These are phyloP conservation scores for Odontamblyopus rebecca DNA, from an alignment of 2,797 vertebrate species.

Conservation along the genomic window DNA sequence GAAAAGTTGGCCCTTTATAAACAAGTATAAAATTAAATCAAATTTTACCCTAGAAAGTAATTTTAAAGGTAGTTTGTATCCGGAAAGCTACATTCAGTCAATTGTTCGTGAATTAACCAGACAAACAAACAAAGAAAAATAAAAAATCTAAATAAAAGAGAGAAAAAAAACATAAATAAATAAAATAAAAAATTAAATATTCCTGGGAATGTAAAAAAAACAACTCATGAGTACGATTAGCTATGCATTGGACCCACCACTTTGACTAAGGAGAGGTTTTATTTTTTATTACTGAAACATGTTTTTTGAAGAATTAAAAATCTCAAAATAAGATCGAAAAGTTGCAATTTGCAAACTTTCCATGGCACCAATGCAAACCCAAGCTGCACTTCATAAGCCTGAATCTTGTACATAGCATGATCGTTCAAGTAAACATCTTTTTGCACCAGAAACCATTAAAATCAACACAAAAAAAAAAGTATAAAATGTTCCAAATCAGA, in stretches of 20 bases:
- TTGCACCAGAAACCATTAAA: not conserved
- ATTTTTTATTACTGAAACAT: not conserved
- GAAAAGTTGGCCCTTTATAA: slow-evolving; percentile 4
- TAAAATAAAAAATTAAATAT: not conserved
- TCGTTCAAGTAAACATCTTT: too few relatives aligned
- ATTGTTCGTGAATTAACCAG: slow-evolving; percentile 5
- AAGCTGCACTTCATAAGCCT: not conserved
- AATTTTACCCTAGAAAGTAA: slow-evolving; percentile 1
- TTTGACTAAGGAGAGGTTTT: not conserved
- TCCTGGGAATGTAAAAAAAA: slow-evolving; percentile 3
- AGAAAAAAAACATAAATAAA: not conserved
- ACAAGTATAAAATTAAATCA: not conserved
- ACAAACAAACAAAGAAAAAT: not conserved
- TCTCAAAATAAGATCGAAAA: not conserved
- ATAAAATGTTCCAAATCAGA: not conserved
- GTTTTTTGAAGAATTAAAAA: not conserved
- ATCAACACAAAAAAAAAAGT: not conserved
- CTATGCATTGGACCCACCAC: not conserved
- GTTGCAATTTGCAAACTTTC: not conserved
- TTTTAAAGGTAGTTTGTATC: slow-evolving; percentile 16
- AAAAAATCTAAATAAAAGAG: not conserved
- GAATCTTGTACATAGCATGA: too few relatives aligned
- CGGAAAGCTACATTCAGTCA: slow-evolving; percentile 38
- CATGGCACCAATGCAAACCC: slow-evolving; percentile 10
- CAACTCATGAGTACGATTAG: not conserved